phyloP scores from a whole-genome alignment of 2,113 vertebrate genomes.

The Zootoca vivipara region DNA sequence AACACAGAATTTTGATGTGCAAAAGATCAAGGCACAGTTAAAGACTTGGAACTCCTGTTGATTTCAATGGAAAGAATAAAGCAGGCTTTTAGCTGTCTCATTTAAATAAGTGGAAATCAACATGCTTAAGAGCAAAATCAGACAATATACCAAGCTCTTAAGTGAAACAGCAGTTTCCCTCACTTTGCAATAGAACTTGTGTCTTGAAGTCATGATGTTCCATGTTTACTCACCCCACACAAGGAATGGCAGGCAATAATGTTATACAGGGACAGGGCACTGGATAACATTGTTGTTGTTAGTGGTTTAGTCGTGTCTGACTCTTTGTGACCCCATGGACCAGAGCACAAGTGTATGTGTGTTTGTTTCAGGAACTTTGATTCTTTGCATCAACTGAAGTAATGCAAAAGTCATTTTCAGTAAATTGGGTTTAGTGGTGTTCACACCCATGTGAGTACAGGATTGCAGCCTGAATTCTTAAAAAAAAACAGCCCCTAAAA shows the following conservation, averaged over 20 bases:
- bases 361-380: background rate
- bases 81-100: background rate
- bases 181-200: background rate
- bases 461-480: too few relatives aligned
- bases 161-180: background rate
- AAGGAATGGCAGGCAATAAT: background rate
- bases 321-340: too few relatives aligned
- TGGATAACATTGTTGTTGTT: too few relatives aligned
- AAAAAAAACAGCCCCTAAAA: background rate
- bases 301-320: too few relatives aligned
- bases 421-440: background rate
- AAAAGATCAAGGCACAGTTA: background rate
- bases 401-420: background rate
- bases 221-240: too few relatives aligned
- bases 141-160: background rate
- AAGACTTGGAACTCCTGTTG: background rate
- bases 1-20: background rate
- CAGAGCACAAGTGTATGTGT: too few relatives aligned
- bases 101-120: background rate
- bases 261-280: background rate
- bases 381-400: background rate
- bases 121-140: background rate
- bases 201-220: background rate
- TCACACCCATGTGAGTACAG: too few relatives aligned
- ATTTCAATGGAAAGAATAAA: background rate